A percentile compares a stretch with the other conserved stretches of the same genome.
Evolutionary conservation across 1,140 invertebrate genomes (phyloP).

Genomic region (Argopecten irradians): DNA sequence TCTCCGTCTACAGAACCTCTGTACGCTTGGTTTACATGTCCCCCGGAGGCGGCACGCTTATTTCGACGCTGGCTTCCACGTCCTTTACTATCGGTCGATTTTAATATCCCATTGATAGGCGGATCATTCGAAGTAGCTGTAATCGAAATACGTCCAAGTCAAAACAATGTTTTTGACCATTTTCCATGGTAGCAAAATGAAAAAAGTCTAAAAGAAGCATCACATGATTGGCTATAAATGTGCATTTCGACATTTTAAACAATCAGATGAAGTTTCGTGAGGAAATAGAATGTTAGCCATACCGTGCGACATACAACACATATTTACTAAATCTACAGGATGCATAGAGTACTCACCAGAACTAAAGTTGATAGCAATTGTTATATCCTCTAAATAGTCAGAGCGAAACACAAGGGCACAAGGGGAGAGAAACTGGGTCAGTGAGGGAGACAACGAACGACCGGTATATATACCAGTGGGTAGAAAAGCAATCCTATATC

Average conservation of each 20-base stretch:
- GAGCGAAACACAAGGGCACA: not conserved
- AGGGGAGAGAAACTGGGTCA: not conserved
- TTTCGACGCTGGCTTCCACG: constrained; percentile 10
- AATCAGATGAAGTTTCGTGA: not conserved
- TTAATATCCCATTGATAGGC: not conserved
- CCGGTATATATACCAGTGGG: no score
- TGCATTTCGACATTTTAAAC: not conserved
- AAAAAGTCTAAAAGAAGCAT: not conserved
- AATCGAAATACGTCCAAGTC: constrained; percentile 1
- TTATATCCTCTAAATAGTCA: not conserved
- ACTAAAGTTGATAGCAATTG: not conserved
- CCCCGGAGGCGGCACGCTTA: not conserved
- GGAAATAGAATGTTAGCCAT: not conserved
- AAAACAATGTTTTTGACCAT: not conserved
- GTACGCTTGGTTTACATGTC: not conserved
- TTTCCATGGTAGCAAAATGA: not conserved
- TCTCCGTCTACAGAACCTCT: not conserved
- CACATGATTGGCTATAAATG: not conserved
- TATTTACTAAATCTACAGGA: not conserved
- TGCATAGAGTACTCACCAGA: not conserved
- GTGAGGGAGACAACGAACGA: no score
- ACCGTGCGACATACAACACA: not conserved
- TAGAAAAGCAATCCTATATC: no score
- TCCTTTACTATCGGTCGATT: not conserved
- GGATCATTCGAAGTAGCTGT: constrained; percentile 6